These are phyloP conservation scores for Halictus ligatus DNA, from an alignment of 2,888 invertebrate species.

Conservation along the genomic window DNA sequence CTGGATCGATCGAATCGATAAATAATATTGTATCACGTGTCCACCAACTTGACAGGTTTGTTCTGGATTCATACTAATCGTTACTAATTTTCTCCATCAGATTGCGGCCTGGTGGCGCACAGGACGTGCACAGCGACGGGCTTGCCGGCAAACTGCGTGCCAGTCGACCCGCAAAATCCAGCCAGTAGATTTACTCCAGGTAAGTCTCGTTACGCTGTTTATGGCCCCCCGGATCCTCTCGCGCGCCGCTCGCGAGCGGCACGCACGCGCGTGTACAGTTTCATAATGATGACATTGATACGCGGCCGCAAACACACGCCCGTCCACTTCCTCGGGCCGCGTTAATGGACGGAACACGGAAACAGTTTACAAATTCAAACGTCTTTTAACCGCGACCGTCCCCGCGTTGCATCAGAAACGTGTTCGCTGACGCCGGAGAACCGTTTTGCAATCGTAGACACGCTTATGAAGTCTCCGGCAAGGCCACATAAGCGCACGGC, in stretches of 20 bases:
- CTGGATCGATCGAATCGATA: not conserved
- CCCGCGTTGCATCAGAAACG: slow-evolving; percentile 67
- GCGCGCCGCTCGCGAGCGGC: not conserved
- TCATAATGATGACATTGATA: slow-evolving; percentile 48
- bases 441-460: slow-evolving; percentile 42
- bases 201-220: slow-evolving; percentile 59
- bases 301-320: slow-evolving; percentile 41
- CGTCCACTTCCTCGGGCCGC: slow-evolving; percentile 52
- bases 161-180: slow-evolving; percentile 79
- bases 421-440: slow-evolving; percentile 51
- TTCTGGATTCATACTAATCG: not conserved
- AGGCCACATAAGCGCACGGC: slow-evolving; percentile 45
- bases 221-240: not conserved
- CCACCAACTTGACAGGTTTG: not conserved
- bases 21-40: not conserved
- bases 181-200: slow-evolving; percentile 81
- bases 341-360: slow-evolving; percentile 62
- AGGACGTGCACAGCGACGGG: slow-evolving; percentile 89
- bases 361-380: slow-evolving; percentile 65
- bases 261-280: slow-evolving; percentile 7
- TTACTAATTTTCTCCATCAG: slow-evolving; percentile 77
- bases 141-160: slow-evolving; percentile 86
- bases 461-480: slow-evolving; percentile 62
- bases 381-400: slow-evolving; percentile 50
- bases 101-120: slow-evolving; percentile 90